These are phyloP conservation scores for Gavialis gangeticus DNA, from an alignment of 2,113 vertebrate genomes.

Conservation along the genomic window DNA sequence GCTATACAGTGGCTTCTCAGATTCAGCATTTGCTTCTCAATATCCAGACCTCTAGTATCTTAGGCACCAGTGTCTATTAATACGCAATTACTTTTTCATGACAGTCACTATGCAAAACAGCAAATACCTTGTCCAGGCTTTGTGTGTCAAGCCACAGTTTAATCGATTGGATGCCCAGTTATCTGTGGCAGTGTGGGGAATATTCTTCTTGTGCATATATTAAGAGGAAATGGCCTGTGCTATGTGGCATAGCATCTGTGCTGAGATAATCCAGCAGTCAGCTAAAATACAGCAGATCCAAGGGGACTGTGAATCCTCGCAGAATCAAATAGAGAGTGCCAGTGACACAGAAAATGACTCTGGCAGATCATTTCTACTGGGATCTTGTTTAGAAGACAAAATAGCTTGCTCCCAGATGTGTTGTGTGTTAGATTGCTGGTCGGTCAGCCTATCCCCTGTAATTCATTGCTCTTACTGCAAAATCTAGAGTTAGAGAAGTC, in stretches of 20 bases:
- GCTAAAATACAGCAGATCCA: not conserved
- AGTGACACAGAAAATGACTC: not conserved
- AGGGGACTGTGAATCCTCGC: not conserved
- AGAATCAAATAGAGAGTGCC: not conserved
- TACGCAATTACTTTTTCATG: not conserved
- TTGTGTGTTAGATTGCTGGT: not conserved
- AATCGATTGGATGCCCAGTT: not conserved
- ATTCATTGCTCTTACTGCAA: not conserved
- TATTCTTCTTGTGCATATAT: not conserved
- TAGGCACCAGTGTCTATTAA: not conserved
- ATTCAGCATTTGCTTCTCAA: not conserved
- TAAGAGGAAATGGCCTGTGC: not conserved
- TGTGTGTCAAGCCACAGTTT: too few species aligned
- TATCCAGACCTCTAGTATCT: not conserved
- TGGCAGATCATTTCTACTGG: not conserved
- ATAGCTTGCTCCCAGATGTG: not conserved
- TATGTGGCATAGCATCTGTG: not conserved
- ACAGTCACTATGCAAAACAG: not conserved
- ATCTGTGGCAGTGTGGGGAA: not conserved
- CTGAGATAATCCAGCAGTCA: not conserved
- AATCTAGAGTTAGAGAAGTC: not conserved
- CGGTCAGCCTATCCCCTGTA: not conserved
- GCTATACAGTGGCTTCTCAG: not conserved
- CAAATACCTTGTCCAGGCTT: not conserved
- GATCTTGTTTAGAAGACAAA: not conserved